Evolutionary conservation across 92 coral and sea anemone species (phyloP).

Genomic region (Phymanthus crucifer): DNA sequence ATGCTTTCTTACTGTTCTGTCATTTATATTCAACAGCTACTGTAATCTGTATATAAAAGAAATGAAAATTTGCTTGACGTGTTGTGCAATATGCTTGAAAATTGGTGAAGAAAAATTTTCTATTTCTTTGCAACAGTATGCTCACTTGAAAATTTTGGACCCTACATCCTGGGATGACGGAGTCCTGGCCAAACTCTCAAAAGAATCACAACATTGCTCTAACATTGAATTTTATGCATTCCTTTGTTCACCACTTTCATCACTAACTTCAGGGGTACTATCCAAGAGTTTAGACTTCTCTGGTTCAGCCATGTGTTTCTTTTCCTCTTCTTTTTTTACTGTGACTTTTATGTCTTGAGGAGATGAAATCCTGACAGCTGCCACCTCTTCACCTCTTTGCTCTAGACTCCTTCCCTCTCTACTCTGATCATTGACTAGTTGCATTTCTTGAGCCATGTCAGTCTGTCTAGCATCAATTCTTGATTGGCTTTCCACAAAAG

Average conservation of each 20-base stretch:
- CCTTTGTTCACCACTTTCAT: neutral
- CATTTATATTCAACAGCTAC: too few species aligned
- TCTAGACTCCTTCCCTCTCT: neutral
- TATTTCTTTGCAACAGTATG: too few species aligned
- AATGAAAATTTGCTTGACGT: too few species aligned
- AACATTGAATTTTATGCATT: neutral
- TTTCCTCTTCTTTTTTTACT: neutral
- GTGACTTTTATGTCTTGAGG: neutral
- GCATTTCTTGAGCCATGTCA: neutral
- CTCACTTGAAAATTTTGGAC: too few species aligned
- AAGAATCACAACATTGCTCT: too few species aligned
- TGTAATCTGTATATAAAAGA: too few species aligned
- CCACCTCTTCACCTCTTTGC: neutral
- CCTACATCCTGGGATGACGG: too few species aligned
- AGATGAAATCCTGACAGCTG: neutral
- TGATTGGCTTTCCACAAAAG: neutral
- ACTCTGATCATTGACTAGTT: neutral
- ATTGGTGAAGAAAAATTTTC: too few species aligned
- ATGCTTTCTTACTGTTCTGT: too few species aligned
- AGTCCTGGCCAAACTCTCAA: too few species aligned
- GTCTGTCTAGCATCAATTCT: neutral
- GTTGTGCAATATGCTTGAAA: too few species aligned
- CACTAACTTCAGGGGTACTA: neutral
- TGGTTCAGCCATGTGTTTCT: constrained; percentile 9
- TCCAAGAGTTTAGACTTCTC: constrained; percentile 15